These are phyloP conservation scores for Byasa hedistus DNA, from an alignment of 2,888 invertebrate species.

Conservation along the genomic window DNA sequence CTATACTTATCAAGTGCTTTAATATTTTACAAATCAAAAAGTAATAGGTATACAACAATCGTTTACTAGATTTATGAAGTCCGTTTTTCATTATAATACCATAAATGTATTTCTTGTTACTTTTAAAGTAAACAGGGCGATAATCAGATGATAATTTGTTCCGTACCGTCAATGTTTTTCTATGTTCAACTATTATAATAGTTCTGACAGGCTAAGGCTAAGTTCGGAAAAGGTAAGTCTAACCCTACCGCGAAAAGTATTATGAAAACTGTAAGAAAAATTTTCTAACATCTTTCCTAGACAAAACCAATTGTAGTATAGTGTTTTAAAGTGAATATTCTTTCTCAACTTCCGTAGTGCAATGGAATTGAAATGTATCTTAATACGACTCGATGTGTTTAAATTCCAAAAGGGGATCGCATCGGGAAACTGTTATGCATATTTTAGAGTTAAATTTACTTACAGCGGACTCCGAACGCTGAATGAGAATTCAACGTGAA, in stretches of 20 bases:
- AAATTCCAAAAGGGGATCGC: constrained; percentile 75
- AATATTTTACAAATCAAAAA: too few relatives aligned
- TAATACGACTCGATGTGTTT: constrained; percentile 76
- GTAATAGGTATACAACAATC: too few relatives aligned
- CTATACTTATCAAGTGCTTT: too few relatives aligned
- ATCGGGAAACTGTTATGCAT: constrained; percentile 79
- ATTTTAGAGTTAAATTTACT: constrained; percentile 80
- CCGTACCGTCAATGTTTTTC: too few relatives aligned
- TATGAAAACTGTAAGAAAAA: background rate
- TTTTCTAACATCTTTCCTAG: background rate
- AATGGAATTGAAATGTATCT: constrained; percentile 76
- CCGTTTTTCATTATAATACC: too few relatives aligned
- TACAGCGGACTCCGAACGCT: constrained; percentile 53
- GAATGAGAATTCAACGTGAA: constrained; percentile 64
- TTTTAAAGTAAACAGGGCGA: too few relatives aligned
- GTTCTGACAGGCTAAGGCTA: too few relatives aligned
- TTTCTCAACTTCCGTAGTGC: constrained; percentile 58
- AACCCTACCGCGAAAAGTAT: background rate
- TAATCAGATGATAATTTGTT: too few relatives aligned
- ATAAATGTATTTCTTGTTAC: too few relatives aligned
- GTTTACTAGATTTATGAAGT: too few relatives aligned
- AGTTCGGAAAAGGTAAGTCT: too few relatives aligned
- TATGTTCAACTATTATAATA: too few relatives aligned
- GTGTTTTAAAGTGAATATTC: constrained; percentile 50
- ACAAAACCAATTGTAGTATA: constrained; percentile 36